phyloP scores from a whole-genome alignment of 92 coral and sea anemone genomes.

The Siderastrea siderea region DNA sequence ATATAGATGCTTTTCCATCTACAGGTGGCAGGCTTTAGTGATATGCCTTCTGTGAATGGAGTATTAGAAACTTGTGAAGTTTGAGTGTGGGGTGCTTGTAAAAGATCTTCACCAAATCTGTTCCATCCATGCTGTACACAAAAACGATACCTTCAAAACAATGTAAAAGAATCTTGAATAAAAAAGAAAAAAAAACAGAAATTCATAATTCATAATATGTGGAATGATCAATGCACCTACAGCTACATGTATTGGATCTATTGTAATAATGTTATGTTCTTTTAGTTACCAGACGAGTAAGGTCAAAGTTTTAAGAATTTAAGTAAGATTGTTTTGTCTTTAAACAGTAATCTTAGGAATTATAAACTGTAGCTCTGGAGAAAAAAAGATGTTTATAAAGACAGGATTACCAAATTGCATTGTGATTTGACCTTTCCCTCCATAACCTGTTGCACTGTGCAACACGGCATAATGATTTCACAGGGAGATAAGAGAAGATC shows the following conservation, averaged over 20 bases:
- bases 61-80: slow-evolving; percentile 6
- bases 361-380: no score
- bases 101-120: slow-evolving; percentile 70
- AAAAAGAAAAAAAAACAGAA: no score
- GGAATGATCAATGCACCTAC: no score
- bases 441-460: slow-evolving; percentile 72
- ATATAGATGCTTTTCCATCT: slow-evolving; percentile 76
- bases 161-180: not conserved
- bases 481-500: slow-evolving; percentile 73
- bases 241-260: no score
- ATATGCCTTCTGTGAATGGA: not conserved
- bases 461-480: slow-evolving; percentile 55
- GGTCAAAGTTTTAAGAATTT: no score
- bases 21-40: slow-evolving; percentile 66
- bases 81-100: slow-evolving; percentile 14
- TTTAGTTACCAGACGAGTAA: no score
- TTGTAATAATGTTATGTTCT: no score
- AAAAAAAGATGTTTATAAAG: no score
- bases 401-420: slow-evolving; percentile 68
- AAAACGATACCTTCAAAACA: slow-evolving; percentile 63
- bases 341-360: no score
- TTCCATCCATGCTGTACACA: slow-evolving; percentile 75
- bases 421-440: slow-evolving; percentile 80
- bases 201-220: no score
- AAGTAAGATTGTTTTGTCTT: no score